These are phyloP conservation scores for Lacanobia oleracea DNA, from an alignment of 2,888 invertebrate species.

Conservation along the genomic window DNA sequence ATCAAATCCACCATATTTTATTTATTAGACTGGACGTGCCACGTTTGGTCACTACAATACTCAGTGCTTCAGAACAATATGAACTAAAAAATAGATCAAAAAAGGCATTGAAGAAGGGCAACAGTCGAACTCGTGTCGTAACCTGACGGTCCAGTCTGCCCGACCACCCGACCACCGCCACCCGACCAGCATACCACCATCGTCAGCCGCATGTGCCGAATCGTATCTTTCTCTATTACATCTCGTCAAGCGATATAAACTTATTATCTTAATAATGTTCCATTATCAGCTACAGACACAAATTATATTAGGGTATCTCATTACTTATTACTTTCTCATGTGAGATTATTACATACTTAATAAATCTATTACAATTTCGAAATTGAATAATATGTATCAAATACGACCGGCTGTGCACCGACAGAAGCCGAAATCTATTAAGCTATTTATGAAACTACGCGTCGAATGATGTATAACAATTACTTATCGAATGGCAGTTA, in stretches of 20 bases:
- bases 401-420: constrained; percentile 88
- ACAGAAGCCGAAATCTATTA: constrained; percentile 85
- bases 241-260: constrained; percentile 86
- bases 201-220: constrained; percentile 71
- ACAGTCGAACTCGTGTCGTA: constrained; percentile 59
- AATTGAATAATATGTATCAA: constrained; percentile 90
- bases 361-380: constrained; percentile 89
- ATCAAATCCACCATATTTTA: constrained; percentile 77
- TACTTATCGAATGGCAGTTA: constrained; percentile 90
- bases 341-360: constrained; percentile 89
- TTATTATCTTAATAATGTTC: constrained; percentile 87
- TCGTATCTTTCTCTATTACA: constrained; percentile 73
- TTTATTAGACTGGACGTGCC: constrained; percentile 84
- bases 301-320: constrained; percentile 89
- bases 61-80: constrained; percentile 73
- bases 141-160: constrained; percentile 56
- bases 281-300: constrained; percentile 90
- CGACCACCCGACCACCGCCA: constrained; percentile 39
- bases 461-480: constrained; percentile 84
- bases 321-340: constrained; percentile 87
- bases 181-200: constrained; percentile 29
- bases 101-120: constrained; percentile 76
- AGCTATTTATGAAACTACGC: constrained; percentile 85
- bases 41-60: constrained; percentile 85
- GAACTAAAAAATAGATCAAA: constrained; percentile 74